Conservation (phyloP, 2,888 invertebrate genomes). For the Vanessa cardui region DNA sequence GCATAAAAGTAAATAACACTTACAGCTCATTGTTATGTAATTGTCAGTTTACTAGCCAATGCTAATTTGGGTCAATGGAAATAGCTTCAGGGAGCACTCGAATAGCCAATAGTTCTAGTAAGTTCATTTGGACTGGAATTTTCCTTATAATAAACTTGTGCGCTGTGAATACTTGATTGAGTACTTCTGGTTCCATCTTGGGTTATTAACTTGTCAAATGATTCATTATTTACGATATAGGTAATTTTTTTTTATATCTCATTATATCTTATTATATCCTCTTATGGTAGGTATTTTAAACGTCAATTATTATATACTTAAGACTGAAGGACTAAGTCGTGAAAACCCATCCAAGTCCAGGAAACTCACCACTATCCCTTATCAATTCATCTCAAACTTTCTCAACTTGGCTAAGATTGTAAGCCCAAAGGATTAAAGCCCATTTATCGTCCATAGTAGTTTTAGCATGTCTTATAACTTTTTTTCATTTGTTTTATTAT, state of each 20-base stretch:
- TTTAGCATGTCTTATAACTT: no score
- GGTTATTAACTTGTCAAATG: neutral
- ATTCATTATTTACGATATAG: neutral
- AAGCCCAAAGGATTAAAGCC: no score
- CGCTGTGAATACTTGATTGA: neutral
- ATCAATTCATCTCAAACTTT: no score
- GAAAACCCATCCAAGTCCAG: no score
- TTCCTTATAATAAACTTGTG: constrained; percentile 8
- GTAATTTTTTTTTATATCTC: neutral
- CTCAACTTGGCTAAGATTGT: no score
- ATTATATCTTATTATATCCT: no score
- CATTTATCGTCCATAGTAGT: no score
- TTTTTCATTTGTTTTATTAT: no score
- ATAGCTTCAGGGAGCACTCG: constrained; percentile 28
- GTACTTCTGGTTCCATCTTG: neutral
- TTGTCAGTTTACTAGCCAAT: constrained; percentile 34
- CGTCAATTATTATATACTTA: no score
- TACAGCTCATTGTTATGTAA: constrained; percentile 30
- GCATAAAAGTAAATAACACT: constrained; percentile 35
- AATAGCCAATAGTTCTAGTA: neutral
- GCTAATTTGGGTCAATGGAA: constrained; percentile 38
- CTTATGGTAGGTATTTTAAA: no score
- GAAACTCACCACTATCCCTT: no score
- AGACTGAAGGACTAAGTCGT: no score
- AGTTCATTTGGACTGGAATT: constrained; percentile 7